Conservation (phyloP, 2,797 vertebrate genomes). For the Sebastes minor region DNA sequence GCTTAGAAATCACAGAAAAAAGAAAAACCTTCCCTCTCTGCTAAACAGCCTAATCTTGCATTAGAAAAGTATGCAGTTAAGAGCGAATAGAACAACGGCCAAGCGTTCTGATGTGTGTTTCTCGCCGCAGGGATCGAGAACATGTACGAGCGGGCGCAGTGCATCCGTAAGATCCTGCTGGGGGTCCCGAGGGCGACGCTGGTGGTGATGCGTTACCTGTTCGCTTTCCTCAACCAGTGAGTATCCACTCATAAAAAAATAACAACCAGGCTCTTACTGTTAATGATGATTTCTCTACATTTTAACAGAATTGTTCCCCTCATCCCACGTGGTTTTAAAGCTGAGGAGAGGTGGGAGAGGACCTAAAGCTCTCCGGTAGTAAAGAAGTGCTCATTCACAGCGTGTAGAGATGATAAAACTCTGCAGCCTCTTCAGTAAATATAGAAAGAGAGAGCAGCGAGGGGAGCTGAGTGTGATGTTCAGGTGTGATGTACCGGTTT, state of each 20-base stretch:
- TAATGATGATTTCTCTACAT: neutral
- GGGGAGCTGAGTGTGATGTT: constrained; percentile 44
- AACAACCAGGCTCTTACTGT: neutral
- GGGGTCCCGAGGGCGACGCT: constrained; percentile 91
- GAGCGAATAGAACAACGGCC: too few relatives aligned
- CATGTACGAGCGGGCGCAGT: constrained; percentile 96
- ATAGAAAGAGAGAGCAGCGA: constrained; percentile 41
- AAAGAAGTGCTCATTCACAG: constrained; percentile 30
- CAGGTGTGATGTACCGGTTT: constrained; percentile 35
- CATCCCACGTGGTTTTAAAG: neutral
- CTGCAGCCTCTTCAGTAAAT: constrained; percentile 59
- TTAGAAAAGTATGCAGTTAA: too few relatives aligned
- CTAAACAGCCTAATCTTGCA: too few relatives aligned
- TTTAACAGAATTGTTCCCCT: constrained; percentile 1
- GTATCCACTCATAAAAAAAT: constrained; percentile 66
- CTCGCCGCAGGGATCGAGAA: constrained; percentile 90
- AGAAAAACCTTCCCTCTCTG: too few relatives aligned
- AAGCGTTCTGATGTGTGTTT: neutral
- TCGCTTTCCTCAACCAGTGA: constrained; percentile 99
- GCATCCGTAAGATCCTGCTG: constrained; percentile 94
- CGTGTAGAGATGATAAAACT: constrained; percentile 33
- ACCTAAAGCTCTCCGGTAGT: neutral
- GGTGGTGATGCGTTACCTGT: constrained; percentile 98
- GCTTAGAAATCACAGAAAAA: too few relatives aligned
- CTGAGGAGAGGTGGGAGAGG: constrained; percentile 1